phyloP scores from a whole-genome alignment of 2,797 vertebrate species.

The Cuculus canorus region DNA sequence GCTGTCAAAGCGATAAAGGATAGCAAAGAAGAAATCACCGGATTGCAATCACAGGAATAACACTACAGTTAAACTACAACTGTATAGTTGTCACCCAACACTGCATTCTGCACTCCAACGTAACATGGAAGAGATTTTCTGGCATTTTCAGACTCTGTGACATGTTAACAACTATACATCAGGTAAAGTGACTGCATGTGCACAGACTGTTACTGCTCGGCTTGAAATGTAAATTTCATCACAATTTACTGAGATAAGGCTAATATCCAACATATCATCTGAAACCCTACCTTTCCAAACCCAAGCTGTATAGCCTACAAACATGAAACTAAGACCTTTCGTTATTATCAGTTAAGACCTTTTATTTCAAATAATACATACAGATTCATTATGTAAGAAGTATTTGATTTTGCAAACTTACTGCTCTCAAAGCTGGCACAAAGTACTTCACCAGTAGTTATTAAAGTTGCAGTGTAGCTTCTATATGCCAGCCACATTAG shows the following conservation, averaged over 20 bases:
- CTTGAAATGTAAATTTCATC: neutral
- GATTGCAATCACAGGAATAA: neutral
- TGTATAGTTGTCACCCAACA: neutral
- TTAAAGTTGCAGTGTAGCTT: neutral
- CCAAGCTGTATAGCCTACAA: neutral
- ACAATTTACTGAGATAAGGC: neutral
- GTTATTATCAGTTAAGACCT: neutral
- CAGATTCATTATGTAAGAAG: neutral
- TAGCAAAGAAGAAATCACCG: neutral
- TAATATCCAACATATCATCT: neutral
- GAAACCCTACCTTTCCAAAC: neutral
- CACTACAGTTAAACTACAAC: neutral
- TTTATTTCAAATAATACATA: neutral
- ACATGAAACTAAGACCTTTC: neutral
- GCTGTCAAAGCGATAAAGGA: neutral
- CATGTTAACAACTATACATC: rapidly evolving
- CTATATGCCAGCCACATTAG: neutral
- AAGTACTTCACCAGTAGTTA: neutral
- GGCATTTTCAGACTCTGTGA: neutral
- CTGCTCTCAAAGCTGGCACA: neutral
- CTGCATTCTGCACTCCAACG: neutral
- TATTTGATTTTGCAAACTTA: neutral
- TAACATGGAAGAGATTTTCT: neutral
- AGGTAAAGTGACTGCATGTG: neutral
- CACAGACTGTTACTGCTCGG: neutral